Evolutionary conservation across 2,888 invertebrate genomes (phyloP).

Genomic region (Mythimna vitellina): DNA sequence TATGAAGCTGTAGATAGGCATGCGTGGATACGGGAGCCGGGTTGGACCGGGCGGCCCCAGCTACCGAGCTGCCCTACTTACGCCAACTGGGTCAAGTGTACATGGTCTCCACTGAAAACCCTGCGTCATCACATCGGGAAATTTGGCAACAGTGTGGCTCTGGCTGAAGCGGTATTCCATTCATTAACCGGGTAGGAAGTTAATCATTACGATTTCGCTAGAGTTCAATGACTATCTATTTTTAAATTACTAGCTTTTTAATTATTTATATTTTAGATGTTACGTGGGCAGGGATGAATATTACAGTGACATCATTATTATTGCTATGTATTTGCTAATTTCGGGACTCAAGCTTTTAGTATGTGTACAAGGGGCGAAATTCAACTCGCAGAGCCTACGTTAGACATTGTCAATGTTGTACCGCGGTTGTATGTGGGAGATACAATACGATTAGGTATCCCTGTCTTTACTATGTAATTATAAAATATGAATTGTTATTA

Average conservation of each 20-base stretch:
- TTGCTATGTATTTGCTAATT: not conserved
- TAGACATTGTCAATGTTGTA: too few species aligned
- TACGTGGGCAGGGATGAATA: not conserved
- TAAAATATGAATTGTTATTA: not conserved
- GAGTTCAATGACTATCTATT: not conserved
- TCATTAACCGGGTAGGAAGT: not conserved
- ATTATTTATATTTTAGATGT: not conserved
- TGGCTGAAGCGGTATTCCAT: conserved; percentile 23
- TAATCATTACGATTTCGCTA: not conserved
- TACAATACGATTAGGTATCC: too few species aligned
- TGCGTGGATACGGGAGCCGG: conserved; percentile 33
- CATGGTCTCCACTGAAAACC: conserved; percentile 66
- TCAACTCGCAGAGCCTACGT: too few species aligned
- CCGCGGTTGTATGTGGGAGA: too few species aligned
- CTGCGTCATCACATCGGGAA: conserved; percentile 51
- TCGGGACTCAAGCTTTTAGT: not conserved
- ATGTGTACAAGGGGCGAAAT: not conserved
- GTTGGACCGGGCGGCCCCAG: conserved; percentile 51
- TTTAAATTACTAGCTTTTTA: not conserved
- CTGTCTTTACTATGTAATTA: too few species aligned
- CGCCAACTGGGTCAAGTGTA: conserved; percentile 85
- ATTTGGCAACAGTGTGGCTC: conserved; percentile 48
- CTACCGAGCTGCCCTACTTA: conserved; percentile 79
- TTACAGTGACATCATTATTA: not conserved
- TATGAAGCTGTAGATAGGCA: conserved; percentile 12